Conservation (phyloP, 2,888 invertebrate species). For the Melinaea menophilus region DNA sequence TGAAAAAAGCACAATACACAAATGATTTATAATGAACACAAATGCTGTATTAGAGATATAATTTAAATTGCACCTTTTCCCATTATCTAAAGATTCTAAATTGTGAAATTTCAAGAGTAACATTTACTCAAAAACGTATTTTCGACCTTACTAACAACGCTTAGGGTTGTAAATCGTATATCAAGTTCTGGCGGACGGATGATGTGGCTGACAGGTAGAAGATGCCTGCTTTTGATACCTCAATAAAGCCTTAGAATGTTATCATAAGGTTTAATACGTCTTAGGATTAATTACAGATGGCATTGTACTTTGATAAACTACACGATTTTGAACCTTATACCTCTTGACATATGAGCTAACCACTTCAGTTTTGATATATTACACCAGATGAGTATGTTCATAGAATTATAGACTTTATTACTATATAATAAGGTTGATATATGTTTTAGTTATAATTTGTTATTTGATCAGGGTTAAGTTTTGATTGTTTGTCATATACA, state of each 20-base stretch:
- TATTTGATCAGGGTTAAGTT: conserved; percentile 10
- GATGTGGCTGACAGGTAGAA: conserved; percentile 54
- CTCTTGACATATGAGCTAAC: not conserved
- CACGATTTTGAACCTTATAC: conserved; percentile 2
- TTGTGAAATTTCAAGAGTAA: not conserved
- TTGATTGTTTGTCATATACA: conserved; percentile 10
- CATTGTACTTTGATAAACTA: conserved; percentile 18
- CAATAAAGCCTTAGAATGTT: conserved; percentile 50
- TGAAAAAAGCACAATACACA: not conserved
- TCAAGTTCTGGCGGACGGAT: conserved; percentile 11
- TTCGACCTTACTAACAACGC: not conserved
- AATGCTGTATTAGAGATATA: not conserved
- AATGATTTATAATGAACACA: not conserved
- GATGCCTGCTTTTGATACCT: conserved; percentile 59
- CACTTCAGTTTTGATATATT: conserved; percentile 1
- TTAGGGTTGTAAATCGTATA: conserved; percentile 34
- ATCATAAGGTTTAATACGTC: conserved; percentile 33
- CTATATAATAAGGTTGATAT: not conserved
- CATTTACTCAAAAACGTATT: not conserved
- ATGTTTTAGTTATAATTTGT: not conserved
- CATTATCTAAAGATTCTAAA: conserved; percentile 1
- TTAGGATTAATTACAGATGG: conserved; percentile 33
- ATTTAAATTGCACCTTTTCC: conserved; percentile 2
- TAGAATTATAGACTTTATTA: not conserved
- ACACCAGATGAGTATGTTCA: not conserved